Evolutionary conservation across 2,797 vertebrate species (phyloP).

Genomic region (Bovichtus variegatus): DNA sequence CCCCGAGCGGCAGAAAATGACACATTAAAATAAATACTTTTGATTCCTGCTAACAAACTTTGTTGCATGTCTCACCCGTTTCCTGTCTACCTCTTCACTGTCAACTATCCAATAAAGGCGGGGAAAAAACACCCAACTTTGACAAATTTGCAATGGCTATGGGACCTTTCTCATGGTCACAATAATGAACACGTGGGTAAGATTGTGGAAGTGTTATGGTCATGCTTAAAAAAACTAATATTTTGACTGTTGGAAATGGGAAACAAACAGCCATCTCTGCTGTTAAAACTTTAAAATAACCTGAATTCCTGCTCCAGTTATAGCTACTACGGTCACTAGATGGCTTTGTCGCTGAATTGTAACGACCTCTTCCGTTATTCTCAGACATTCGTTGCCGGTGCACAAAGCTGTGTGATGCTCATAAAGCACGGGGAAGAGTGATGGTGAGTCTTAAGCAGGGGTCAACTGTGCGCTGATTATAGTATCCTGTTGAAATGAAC

Average conservation of each 20-base stretch:
- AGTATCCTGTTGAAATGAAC: constrained; percentile 24
- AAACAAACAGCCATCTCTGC: too few relatives aligned
- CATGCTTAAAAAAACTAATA: background rate
- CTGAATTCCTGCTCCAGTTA: background rate
- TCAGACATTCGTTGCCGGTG: background rate
- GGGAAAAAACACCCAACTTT: background rate
- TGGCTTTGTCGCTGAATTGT: background rate
- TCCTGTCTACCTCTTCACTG: background rate
- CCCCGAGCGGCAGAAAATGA: too few relatives aligned
- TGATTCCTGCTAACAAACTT: background rate
- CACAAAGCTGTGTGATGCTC: background rate
- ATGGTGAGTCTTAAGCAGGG: background rate
- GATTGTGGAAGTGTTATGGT: background rate
- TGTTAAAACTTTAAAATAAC: background rate
- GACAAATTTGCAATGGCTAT: background rate
- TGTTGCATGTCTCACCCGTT: fast-evolving
- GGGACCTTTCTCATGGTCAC: background rate
- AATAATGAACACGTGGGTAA: too few relatives aligned
- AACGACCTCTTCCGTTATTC: background rate
- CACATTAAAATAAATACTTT: background rate
- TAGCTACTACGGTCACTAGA: background rate
- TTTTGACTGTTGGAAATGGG: background rate
- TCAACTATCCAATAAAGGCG: background rate
- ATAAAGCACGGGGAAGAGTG: background rate
- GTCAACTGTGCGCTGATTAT: background rate